Base-by-base conservation (phyloP, 2,888 invertebrate genomes). In the Hirudinaria manillensis region DNA sequence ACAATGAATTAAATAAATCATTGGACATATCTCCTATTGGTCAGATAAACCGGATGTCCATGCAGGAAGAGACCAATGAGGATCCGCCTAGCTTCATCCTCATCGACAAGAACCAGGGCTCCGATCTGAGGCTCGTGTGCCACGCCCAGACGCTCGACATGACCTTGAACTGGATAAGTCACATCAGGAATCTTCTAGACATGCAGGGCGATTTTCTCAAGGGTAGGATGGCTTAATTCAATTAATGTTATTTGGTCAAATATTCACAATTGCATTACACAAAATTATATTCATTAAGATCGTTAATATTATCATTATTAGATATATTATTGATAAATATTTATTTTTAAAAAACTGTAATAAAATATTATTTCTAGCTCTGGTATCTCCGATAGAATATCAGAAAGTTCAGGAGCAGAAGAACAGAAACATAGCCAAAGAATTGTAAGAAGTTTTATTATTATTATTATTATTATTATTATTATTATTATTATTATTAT, bases 1-100 rank as follows among this genome's bases (percentile, higher is more conserved):
- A n/a, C n/a, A n/a, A n/a, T n/a, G n/a, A n/a, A n/a, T n/a, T n/a
- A n/a, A n/a, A n/a, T n/a, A n/a, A n/a, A n/a, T n/a, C n/a, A n/a
- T n/a, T n/a, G n/a, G n/a, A n/a, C n/a, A n/a, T 16, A 1, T 7
- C 10, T 45, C 45, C 45, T 10, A 45, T 45, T 45, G 45, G 45
- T 16, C 83, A 98, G 97, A 92, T 96, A 80, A 99, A 98, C 87
- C 97, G 96, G 87, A 94, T 97, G 94, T 89, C 89, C 75, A 86
- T 93, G 82, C 89, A 90, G 78, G 83, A 85, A 70, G 85, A 88
- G 75, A 89, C 89, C 77, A 85, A 88, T 78, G 89, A 89, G 79
- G 91, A 91, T 81, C 90, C 90, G 74, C 83, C 87, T 56, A 89
- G 56, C 24, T 94, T 94, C 85, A 86, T 90, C 76, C 88, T 94